Percentiles rank a stretch among this genome's conserved stretches.
Evolutionary conservation across 2,113 vertebrate genomes (phyloP).

Genomic region (Crotalus helleri): DNA sequence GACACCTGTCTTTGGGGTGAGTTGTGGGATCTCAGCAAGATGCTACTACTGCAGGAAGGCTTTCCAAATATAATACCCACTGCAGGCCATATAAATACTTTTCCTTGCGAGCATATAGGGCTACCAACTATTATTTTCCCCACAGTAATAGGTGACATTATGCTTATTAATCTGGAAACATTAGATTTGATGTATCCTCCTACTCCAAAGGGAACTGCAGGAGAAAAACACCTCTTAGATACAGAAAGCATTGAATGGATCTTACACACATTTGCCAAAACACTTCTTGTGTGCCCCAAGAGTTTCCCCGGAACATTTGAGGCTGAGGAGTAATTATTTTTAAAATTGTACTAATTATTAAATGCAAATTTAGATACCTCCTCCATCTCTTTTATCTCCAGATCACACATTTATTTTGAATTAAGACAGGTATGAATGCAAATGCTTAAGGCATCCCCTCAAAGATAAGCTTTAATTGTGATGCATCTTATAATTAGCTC

Average conservation of each 20-base stretch:
- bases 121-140: not conserved
- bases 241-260: not conserved
- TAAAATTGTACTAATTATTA: conserved; percentile 4
- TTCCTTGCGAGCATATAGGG: not conserved
- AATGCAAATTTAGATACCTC: not conserved
- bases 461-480: not conserved
- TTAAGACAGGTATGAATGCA: not conserved
- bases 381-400: not conserved
- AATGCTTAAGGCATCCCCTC: not conserved
- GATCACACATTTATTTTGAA: conserved; percentile 7
- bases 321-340: not conserved
- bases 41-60: not conserved
- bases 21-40: not conserved
- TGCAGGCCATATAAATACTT: not conserved
- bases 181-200: not conserved
- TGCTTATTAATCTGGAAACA: not conserved
- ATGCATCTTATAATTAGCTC: conserved; percentile 15
- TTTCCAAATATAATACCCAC: not conserved
- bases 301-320: not conserved
- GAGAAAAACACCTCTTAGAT: not conserved
- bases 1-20: not conserved
- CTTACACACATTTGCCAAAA: not conserved
- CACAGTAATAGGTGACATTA: not conserved
- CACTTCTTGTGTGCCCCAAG: not conserved
- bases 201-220: not conserved